phyloP scores from a whole-genome alignment of 1,140 invertebrate genomes.

The Hylaeus volcanicus region DNA sequence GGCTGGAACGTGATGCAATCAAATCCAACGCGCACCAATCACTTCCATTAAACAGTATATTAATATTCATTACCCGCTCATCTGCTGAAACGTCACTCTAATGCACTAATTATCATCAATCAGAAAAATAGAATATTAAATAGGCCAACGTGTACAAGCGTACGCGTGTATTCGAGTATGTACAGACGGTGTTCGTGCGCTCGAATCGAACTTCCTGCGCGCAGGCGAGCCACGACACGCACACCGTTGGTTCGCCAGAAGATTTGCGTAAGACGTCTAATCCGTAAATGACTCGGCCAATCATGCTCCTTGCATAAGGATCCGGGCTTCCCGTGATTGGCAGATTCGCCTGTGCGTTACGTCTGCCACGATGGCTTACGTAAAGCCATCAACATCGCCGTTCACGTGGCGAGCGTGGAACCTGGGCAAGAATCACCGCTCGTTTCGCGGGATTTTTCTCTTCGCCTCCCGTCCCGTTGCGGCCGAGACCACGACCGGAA shows the following conservation, averaged over 20 bases:
- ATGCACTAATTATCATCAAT: conserved; percentile 36
- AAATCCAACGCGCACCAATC: conserved; percentile 20
- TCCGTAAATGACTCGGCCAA: conserved; percentile 56
- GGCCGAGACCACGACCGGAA: no score
- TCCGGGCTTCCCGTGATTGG: conserved; percentile 51
- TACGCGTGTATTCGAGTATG: neutral
- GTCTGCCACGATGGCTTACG: conserved; percentile 49
- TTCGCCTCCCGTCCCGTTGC: neutral
- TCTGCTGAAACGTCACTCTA: conserved; percentile 33
- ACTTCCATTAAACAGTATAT: conserved; percentile 47
- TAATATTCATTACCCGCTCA: conserved; percentile 47
- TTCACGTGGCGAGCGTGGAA: conserved; percentile 9
- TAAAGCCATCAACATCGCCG: conserved; percentile 36
- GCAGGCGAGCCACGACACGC: neutral
- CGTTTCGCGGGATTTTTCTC: conserved; percentile 1
- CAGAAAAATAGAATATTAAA: conserved; percentile 30
- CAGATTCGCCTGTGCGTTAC: conserved; percentile 55
- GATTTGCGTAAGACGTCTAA: conserved; percentile 63
- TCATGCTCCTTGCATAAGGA: conserved; percentile 60
- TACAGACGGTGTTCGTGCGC: neutral
- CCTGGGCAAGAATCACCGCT: conserved; percentile 20
- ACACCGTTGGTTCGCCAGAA: neutral
- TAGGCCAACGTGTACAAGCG: neutral
- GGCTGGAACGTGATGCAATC: conserved; percentile 27
- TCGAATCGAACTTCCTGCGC: no score